Conservation (phyloP, 2,113 vertebrate genomes). For the Orientallactaga bullata region DNA sequence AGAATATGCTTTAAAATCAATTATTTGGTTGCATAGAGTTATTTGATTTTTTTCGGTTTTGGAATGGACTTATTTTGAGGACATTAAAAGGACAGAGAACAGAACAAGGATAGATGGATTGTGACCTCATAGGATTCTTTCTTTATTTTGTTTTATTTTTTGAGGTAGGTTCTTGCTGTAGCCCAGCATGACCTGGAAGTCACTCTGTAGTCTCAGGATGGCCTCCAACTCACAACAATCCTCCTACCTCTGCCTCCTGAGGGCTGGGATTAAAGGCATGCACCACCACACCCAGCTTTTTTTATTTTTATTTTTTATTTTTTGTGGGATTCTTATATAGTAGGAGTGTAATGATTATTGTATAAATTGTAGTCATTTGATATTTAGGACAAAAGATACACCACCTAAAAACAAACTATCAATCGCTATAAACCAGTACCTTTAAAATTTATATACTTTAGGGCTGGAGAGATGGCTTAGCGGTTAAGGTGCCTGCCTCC, state of each 20-base stretch:
- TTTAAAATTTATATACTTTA: too few relatives aligned
- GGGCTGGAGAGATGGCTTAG: too few relatives aligned
- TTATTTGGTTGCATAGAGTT: conserved; percentile 42
- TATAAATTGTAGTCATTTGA: background rate
- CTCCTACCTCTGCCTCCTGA: too few relatives aligned
- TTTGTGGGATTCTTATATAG: background rate
- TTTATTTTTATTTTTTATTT: too few relatives aligned
- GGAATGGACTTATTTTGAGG: conserved; percentile 26
- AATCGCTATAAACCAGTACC: background rate
- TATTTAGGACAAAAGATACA: conserved; percentile 39
- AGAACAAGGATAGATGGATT: background rate
- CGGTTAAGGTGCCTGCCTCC: too few relatives aligned
- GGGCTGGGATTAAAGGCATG: too few relatives aligned
- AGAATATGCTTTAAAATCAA: background rate
- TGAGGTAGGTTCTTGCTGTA: too few relatives aligned
- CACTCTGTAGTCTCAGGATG: too few relatives aligned
- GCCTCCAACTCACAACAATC: too few relatives aligned
- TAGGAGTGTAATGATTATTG: background rate
- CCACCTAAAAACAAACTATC: conserved; percentile 1
- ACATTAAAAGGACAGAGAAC: background rate
- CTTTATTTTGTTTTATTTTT: too few relatives aligned
- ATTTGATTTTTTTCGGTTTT: conserved; percentile 44
- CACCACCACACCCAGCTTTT: too few relatives aligned
- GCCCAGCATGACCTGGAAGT: too few relatives aligned
- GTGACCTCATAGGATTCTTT: background rate